phyloP scores from a whole-genome alignment of 2,797 vertebrate species.

The Cyclopterus lumpus region DNA sequence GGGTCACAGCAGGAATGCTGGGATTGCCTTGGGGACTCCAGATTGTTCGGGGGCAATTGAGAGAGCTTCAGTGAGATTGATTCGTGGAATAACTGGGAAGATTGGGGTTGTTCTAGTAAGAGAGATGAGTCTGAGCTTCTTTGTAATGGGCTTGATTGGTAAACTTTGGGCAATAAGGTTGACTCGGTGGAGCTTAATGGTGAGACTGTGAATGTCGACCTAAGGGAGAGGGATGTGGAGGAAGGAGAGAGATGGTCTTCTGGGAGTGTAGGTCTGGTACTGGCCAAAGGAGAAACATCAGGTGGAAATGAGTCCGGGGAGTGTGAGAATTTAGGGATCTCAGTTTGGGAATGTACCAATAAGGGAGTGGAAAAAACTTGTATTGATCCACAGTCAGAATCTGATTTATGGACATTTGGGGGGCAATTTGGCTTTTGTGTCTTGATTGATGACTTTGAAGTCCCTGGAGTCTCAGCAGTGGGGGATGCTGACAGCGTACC shows the following conservation, averaged over 20 bases:
- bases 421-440: conserved; percentile 26
- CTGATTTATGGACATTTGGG: conserved; percentile 35
- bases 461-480: conserved; percentile 39
- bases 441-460: conserved; percentile 48
- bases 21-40: conserved; percentile 50
- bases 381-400: conserved; percentile 30
- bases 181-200: conserved; percentile 51
- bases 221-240: conserved; percentile 36
- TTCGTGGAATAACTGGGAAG: conserved; percentile 34
- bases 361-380: conserved; percentile 29
- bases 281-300: conserved; percentile 22
- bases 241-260: conserved; percentile 20
- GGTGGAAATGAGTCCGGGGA: conserved; percentile 1
- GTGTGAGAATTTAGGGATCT: conserved; percentile 27
- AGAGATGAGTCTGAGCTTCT: conserved; percentile 28
- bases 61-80: conserved; percentile 36
- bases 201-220: conserved; percentile 63
- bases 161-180: conserved; percentile 51
- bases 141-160: conserved; percentile 36
- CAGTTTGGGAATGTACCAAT: conserved; percentile 22
- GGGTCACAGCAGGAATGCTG: conserved; percentile 29
- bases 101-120: conserved; percentile 36
- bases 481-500: conserved; percentile 25
- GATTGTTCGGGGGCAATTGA: conserved; percentile 44
- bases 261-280: conserved; percentile 1